These are phyloP conservation scores for Glaucopsyche alexis DNA, from an alignment of 2,888 invertebrate species.

Conservation along the genomic window DNA sequence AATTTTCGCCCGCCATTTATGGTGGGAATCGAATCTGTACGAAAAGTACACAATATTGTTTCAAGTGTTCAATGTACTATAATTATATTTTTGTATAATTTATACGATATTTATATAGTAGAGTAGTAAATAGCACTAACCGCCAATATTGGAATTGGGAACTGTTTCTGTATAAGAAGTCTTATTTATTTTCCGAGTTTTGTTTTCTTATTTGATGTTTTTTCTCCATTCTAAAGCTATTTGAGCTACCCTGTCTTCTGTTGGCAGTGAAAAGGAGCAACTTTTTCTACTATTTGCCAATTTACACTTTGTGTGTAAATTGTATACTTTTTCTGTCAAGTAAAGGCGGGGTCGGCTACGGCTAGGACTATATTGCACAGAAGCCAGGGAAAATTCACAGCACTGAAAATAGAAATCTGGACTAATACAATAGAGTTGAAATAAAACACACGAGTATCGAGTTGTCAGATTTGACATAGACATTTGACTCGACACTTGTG, in stretches of 20 bases:
- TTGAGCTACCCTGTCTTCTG: background rate
- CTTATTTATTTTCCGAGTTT: background rate
- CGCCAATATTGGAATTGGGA: slow-evolving; percentile 2
- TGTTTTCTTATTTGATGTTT: background rate
- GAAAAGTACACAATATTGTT: slow-evolving; percentile 59
- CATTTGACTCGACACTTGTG: too few relatives aligned
- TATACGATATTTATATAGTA: background rate
- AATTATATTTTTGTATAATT: slow-evolving; percentile 33
- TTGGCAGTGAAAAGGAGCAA: background rate
- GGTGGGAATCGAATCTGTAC: slow-evolving; percentile 59
- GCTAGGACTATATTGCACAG: too few relatives aligned
- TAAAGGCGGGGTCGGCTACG: background rate
- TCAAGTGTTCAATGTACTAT: slow-evolving; percentile 61
- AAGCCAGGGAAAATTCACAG: too few relatives aligned
- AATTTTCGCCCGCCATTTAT: slow-evolving; percentile 47
- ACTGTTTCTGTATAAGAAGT: background rate
- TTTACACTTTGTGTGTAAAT: background rate
- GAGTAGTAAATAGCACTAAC: background rate
- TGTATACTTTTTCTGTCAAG: background rate
- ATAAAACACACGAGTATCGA: too few relatives aligned
- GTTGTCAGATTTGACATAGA: too few relatives aligned
- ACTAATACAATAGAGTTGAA: too few relatives aligned
- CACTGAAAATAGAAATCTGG: too few relatives aligned
- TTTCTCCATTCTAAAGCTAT: background rate
- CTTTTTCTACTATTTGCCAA: too few relatives aligned